Percentiles rank a stretch among this genome's conserved stretches.
Conservation (phyloP, 1,140 invertebrate species). For the Orchestia grillus region DNA sequence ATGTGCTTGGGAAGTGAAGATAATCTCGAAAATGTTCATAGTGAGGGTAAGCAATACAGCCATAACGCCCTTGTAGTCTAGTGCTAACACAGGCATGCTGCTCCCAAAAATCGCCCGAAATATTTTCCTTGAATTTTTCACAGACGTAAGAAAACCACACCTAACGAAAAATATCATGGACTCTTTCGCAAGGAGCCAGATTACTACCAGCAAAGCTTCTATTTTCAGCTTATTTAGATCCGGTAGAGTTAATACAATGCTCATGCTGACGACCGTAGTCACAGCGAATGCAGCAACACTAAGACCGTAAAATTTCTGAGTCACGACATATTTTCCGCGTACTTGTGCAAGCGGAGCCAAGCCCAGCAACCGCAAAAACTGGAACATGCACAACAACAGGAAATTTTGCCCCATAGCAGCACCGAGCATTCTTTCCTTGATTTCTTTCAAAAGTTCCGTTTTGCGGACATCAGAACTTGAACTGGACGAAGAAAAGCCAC, state of each 20-base stretch:
- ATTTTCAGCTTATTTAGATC: neutral
- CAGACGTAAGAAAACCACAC: neutral
- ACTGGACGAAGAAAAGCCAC: neutral
- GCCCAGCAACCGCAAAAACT: neutral
- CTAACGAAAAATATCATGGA: neutral
- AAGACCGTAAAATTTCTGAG: neutral
- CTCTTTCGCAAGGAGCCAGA: neutral
- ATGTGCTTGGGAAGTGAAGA: neutral
- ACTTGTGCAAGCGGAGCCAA: neutral
- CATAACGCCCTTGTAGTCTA: neutral
- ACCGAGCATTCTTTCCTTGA: neutral
- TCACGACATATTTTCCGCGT: neutral
- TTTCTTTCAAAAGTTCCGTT: neutral
- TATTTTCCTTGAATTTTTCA: neutral
- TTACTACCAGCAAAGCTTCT: neutral
- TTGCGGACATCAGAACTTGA: neutral
- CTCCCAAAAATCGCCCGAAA: neutral
- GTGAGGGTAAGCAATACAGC: neutral
- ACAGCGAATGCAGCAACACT: neutral
- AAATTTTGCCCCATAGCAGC: neutral
- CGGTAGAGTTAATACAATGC: too few species aligned
- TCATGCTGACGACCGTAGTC: neutral
- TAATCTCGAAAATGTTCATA: neutral
- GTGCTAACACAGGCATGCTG: neutral
- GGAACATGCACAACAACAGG: neutral